These are phyloP conservation scores for Zeuzera pyrina DNA, from an alignment of 2,888 invertebrate species.

Conservation along the genomic window DNA sequence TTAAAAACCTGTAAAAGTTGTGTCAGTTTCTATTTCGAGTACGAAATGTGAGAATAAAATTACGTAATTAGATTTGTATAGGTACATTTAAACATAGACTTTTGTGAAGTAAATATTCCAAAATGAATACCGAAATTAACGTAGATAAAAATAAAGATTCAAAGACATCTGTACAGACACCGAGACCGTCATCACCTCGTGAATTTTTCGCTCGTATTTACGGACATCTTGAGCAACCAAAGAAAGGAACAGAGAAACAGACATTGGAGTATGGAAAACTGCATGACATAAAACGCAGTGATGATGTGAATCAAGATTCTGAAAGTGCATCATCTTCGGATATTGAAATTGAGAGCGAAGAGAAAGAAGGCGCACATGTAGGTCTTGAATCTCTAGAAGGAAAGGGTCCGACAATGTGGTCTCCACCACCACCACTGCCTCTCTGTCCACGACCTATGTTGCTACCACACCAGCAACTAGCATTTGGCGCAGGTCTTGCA, in stretches of 20 bases:
- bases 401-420: conserved; percentile 18
- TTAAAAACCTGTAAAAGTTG: no score
- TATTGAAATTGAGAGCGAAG: conserved; percentile 48
- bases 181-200: conserved; percentile 82
- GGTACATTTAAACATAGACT: neutral
- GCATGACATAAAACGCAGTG: conserved; percentile 1
- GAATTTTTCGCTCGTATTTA: conserved; percentile 87
- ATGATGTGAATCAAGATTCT: conserved; percentile 15
- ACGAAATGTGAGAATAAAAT: no score
- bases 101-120: conserved; percentile 5
- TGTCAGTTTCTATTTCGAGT: no score
- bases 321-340: conserved; percentile 63
- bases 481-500: conserved; percentile 74
- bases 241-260: conserved; percentile 18
- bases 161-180: conserved; percentile 31
- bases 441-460: conserved; percentile 57
- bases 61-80: no score
- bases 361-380: no score
- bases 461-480: conserved; percentile 63
- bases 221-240: conserved; percentile 78
- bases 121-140: conserved; percentile 32
- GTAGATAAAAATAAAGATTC: conserved; percentile 23
- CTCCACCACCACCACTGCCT: conserved; percentile 43
- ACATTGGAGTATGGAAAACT: neutral
- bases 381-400: no score